phyloP scores from a whole-genome alignment of 2,113 vertebrate species.

The Caracal caracal region DNA sequence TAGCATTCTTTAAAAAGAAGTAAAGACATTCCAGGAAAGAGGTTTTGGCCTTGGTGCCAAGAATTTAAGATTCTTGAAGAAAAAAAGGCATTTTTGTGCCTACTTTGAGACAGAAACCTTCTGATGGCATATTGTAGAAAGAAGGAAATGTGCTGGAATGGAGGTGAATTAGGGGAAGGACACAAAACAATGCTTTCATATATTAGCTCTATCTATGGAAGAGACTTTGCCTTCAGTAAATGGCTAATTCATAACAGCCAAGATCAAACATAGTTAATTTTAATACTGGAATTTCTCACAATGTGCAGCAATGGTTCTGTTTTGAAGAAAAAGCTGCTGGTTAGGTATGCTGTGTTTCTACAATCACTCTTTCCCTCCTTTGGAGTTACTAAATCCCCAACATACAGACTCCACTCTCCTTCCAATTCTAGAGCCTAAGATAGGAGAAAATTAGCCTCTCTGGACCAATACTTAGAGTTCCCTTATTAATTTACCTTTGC shows the following conservation, averaged over 20 bases:
- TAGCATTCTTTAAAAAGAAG: neutral
- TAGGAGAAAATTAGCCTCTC: neutral
- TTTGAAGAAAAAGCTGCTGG: neutral
- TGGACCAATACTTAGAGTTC: neutral
- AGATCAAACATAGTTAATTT: neutral
- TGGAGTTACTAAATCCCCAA: neutral
- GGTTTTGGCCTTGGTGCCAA: neutral
- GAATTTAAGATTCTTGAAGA: neutral
- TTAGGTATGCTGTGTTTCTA: neutral
- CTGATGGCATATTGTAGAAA: neutral
- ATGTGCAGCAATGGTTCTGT: neutral
- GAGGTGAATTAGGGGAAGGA: neutral
- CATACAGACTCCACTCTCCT: neutral
- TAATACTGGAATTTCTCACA: neutral
- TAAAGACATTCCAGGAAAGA: neutral
- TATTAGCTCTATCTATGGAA: neutral
- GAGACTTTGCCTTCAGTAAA: neutral
- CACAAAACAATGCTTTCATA: neutral
- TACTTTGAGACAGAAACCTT: neutral
- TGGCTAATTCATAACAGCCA: neutral
- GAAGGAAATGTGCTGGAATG: neutral
- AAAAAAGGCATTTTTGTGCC: neutral
- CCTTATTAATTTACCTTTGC: constrained; percentile 6
- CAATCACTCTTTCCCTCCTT: neutral
- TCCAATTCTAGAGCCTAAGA: neutral